These are phyloP conservation scores for Dolichomitus sp. DNA, from an alignment of 2,888 invertebrate species.

Conservation along the genomic window DNA sequence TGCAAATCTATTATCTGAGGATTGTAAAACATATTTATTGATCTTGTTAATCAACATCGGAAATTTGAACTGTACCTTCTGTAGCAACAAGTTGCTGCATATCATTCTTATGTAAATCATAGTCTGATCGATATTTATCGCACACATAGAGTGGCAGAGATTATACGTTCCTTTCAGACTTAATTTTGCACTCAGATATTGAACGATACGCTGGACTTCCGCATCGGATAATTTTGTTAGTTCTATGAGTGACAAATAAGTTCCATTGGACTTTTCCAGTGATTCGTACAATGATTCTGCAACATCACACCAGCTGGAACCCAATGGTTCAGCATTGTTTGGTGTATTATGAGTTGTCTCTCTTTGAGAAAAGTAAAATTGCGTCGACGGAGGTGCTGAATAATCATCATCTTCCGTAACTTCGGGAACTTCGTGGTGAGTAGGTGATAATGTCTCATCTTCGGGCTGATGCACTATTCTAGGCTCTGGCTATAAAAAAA, in stretches of 20 bases:
- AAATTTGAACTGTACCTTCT: slow-evolving; percentile 71
- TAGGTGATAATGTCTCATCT: background rate
- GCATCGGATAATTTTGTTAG: slow-evolving; percentile 72
- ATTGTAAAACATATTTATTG: background rate
- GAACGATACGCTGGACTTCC: slow-evolving; percentile 70
- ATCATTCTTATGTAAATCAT: slow-evolving; percentile 74
- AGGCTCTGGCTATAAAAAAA: background rate
- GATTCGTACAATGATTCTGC: slow-evolving; percentile 74
- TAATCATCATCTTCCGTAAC: slow-evolving; percentile 1
- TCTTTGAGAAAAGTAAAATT: slow-evolving; percentile 70
- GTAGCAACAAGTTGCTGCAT: slow-evolving; percentile 75
- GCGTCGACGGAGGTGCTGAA: slow-evolving; percentile 24
- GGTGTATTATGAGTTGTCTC: slow-evolving; percentile 26
- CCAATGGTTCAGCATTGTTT: background rate
- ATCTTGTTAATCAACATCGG: too few relatives aligned
- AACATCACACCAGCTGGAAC: slow-evolving; percentile 65
- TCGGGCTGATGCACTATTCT: background rate
- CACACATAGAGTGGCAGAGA: slow-evolving; percentile 75
- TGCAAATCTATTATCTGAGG: slow-evolving; percentile 73
- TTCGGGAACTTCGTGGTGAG: background rate
- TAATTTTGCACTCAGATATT: slow-evolving; percentile 72
- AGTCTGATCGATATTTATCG: slow-evolving; percentile 73
- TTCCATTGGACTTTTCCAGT: slow-evolving; percentile 74
- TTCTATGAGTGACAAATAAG: slow-evolving; percentile 66
- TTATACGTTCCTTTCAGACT: slow-evolving; percentile 75